Percentiles rank a stretch among this genome's conserved stretches.
Conservation (phyloP, 2,888 invertebrate genomes). For the Dryocosmus kuriphilus region DNA sequence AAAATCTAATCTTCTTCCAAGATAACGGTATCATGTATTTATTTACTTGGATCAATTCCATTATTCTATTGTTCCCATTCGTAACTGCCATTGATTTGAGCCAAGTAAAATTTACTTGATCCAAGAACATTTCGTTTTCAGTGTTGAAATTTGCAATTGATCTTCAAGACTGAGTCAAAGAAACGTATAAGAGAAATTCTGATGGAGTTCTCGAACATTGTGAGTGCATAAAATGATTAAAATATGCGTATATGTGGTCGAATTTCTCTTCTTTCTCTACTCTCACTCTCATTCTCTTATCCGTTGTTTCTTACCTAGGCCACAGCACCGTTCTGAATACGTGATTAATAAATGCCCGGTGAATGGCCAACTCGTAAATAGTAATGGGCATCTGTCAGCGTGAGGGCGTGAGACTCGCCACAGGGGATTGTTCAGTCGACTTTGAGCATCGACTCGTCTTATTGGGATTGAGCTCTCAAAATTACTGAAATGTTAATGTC, state of each 20-base stretch:
- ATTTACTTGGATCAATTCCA: no score
- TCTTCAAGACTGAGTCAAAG: not conserved
- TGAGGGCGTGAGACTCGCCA: conserved; percentile 68
- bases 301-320: conserved; percentile 17
- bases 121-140: no score
- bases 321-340: conserved; percentile 24
- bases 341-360: conserved; percentile 45
- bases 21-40: no score
- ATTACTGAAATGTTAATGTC: conserved; percentile 8
- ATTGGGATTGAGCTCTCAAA: conserved; percentile 18
- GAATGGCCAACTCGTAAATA: conserved; percentile 63
- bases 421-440: conserved; percentile 51
- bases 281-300: conserved; percentile 34
- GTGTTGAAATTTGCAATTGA: not conserved
- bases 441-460: conserved; percentile 15
- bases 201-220: not conserved
- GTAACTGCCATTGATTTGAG: no score
- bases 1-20: no score
- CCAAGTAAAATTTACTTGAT: no score
- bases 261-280: conserved; percentile 39
- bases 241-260: conserved; percentile 11
- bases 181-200: conserved; percentile 1
- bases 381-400: conserved; percentile 61
- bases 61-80: no score
- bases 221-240: not conserved